Conservation (phyloP, 23 tunicate species). For the Ascidia mentula region DNA sequence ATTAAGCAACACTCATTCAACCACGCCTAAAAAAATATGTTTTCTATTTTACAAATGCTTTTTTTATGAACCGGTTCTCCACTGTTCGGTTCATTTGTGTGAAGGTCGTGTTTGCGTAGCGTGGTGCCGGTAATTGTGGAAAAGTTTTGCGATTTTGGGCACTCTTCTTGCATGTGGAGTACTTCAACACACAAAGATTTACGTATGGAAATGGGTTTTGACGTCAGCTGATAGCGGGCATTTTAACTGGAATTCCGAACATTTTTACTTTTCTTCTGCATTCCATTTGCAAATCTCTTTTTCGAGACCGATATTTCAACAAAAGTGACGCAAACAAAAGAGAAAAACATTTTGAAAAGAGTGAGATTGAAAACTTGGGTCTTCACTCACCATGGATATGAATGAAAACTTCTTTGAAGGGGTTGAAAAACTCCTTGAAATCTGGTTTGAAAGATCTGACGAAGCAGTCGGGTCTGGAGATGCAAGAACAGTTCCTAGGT, state of each 20-base stretch:
- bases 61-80: no score
- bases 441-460: constrained; percentile 64
- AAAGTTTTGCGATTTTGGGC: neutral
- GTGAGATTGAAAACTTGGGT: neutral
- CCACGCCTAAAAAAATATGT: no score
- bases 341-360: neutral
- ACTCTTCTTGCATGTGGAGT: neutral
- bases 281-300: no score
- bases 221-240: constrained; percentile 1
- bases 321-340: neutral
- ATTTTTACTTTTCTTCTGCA: neutral
- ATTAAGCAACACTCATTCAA: no score
- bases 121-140: neutral
- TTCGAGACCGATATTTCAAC: neutral
- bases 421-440: constrained; percentile 86
- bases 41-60: no score
- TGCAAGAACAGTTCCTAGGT: constrained; percentile 59
- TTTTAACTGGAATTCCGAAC: neutral
- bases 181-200: neutral
- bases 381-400: neutral
- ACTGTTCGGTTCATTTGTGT: no score
- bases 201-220: constrained; percentile 1
- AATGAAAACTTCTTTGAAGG: constrained; percentile 84
- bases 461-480: constrained; percentile 47
- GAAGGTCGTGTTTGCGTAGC: neutral